Evolutionary conservation across 2,888 invertebrate genomes (phyloP).

Genomic region (Sinodicranocentrus sp.): DNA sequence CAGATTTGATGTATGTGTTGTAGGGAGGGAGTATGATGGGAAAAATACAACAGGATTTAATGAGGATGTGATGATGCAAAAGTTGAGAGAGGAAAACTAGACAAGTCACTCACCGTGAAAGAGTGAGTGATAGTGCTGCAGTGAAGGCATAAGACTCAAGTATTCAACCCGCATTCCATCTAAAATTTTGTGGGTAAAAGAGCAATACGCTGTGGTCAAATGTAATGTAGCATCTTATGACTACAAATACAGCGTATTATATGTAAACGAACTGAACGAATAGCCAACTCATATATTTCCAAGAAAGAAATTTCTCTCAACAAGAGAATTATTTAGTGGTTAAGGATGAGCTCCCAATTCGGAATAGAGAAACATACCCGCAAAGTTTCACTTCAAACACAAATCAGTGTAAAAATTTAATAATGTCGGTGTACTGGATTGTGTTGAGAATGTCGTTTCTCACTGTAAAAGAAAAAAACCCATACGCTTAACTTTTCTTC

Average conservation of each 20-base stretch:
- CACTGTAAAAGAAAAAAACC: slow-evolving; percentile 34
- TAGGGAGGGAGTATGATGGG: too few relatives aligned
- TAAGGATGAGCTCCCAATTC: too few relatives aligned
- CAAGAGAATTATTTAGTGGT: background rate
- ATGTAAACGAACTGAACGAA: too few relatives aligned
- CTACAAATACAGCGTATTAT: too few relatives aligned
- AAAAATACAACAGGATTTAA: too few relatives aligned
- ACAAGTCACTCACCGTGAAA: slow-evolving; percentile 55
- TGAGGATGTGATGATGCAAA: background rate
- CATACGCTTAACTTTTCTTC: slow-evolving; percentile 51
- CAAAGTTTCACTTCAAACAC: background rate
- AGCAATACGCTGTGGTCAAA: too few relatives aligned
- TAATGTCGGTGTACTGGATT: background rate
- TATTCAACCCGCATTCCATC: too few relatives aligned
- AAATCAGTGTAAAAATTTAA: too few relatives aligned
- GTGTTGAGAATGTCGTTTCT: background rate
- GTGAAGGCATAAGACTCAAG: too few relatives aligned
- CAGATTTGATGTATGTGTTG: slow-evolving; percentile 4
- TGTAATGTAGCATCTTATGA: too few relatives aligned
- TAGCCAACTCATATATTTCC: too few relatives aligned
- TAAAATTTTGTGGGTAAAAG: background rate
- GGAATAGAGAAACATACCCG: background rate
- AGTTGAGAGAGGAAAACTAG: background rate
- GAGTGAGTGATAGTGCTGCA: slow-evolving; percentile 62
- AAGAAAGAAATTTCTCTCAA: background rate